Base-by-base conservation (phyloP, 2,888 invertebrate genomes). In the Cataglyphis livida region DNA sequence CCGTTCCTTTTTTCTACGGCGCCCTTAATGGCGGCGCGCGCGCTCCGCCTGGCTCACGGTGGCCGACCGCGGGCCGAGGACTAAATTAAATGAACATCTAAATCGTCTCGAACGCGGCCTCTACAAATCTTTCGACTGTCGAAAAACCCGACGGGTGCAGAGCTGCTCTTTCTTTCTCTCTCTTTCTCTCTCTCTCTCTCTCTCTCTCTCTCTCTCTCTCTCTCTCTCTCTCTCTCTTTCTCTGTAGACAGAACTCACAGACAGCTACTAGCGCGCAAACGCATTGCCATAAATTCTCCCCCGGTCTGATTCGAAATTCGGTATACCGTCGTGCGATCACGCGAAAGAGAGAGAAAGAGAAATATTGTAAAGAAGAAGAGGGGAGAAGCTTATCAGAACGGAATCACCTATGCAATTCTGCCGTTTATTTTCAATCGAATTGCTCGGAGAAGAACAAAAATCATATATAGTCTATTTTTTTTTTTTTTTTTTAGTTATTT, bases 61-160 rank as follows among this genome's bases (percentile, higher is more conserved):
- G 79, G 83, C 35, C 87, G 78, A 83, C 61, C 85, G 87, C 66
- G 83, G 88, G 61, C 51, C 68, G 85, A 91, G 91, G 92, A 91
- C 92, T 92, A 92, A 93, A 93, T 93, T 93, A 93, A 92, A 92
- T 88, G 91, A 91, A 92, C 93, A 93, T 93, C 92, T 91, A 92
- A 93, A 93, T 93, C 91, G 92, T 88, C 71, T 79, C 86, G 88
- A 84, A 86, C 79, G 86, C 71, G 75, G 61, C 84, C 83, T 85
- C 88, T 88, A 88, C 88, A 88, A 88, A 88, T 88, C 88, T 88
- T 81, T 57, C 70, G 88, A 73, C 88, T 88, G 88, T 88, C 88
- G 88, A 88, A 88, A 79, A 88, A 88, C 88, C 86, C 88, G 86
- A 88, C 85, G 88, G 88, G 86, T 79, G 88, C 86, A 82, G 83